Base-by-base conservation (phyloP, 2,797 vertebrate genomes). In the Lophotriccus pileatus region DNA sequence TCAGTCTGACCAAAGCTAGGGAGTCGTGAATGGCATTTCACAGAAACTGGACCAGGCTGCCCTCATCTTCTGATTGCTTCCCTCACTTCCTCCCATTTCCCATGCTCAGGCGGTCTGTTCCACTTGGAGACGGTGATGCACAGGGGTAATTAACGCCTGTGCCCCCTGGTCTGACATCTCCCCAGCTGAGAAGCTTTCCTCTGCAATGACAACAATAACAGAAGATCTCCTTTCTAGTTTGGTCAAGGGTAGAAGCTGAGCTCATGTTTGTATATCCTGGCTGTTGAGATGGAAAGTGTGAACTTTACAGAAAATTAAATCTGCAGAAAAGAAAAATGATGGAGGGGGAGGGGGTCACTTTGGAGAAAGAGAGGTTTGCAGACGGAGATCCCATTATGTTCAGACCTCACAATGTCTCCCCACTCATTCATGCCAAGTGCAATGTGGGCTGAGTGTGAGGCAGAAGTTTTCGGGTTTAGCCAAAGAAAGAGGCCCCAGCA, bases 381-480 rank as follows among this genome's bases (percentile, higher is more conserved):
- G 98, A 98, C 73, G 97, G 98, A 98, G 97, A 97, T 98, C 97
- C 97, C 96, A 98, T 98, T 97, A 97, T 92, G 55, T 94, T 94
- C 95, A 93, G 87, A 95, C 97, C 97, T 98, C 96, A 96, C 93
- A 94, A 96, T 97, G 97, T 96, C 98, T 97, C 84, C 89, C 66
- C 59, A 58, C 24, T 85, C 91, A 32, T 84, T 77, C 88, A 95
- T 93, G 96, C 96, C 97, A 98, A 97, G 94, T 3, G 4, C 87
- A 92, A 23, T 37, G 96, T 93, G 91, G 81, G 80, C 83, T 95
- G 89, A 79, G 89, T 84, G 62, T 96, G 86, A 92, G 74, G 90
- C 73, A 94, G 91, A 97, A 96, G 63, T 70, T 76, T 90, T 70
- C 84, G 46, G 89, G 81, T 87, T 84, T 87, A 87, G 93, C 95